These are phyloP conservation scores for Acanthornis magna DNA, from an alignment of 2,797 vertebrate species.

Conservation along the genomic window DNA sequence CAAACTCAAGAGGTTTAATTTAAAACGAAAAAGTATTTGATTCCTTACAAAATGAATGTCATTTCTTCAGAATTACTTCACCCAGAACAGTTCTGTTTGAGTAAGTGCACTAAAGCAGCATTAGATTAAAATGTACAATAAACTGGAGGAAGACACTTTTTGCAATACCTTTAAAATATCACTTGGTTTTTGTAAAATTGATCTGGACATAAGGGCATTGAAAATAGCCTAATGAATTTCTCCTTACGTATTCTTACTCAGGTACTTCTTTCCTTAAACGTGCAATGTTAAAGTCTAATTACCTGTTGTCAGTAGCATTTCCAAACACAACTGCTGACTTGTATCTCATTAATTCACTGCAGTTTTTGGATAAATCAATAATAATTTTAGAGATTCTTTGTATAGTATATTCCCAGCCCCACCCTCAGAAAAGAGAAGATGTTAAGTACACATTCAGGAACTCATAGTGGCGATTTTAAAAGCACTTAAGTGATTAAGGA, in stretches of 20 bases:
- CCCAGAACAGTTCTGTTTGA: background rate
- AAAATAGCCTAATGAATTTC: background rate
- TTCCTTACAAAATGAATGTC: background rate
- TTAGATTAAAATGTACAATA: background rate
- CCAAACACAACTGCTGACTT: background rate
- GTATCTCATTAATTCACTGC: background rate
- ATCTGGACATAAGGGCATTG: background rate
- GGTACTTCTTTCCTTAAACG: background rate
- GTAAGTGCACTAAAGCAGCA: background rate
- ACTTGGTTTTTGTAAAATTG: background rate
- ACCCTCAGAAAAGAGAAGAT: background rate
- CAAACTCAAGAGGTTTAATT: background rate
- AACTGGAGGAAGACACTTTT: background rate
- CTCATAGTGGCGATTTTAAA: background rate
- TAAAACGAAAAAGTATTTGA: background rate
- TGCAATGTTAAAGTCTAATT: background rate
- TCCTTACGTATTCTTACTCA: background rate
- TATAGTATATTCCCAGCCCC: background rate
- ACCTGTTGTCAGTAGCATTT: background rate
- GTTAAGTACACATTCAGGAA: background rate
- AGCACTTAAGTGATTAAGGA: slow-evolving; percentile 1
- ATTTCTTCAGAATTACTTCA: background rate
- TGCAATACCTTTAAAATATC: background rate
- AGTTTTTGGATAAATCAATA: background rate
- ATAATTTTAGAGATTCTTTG: background rate